phyloP scores from a whole-genome alignment of 2,797 vertebrate genomes.

The Acestrorhynchus altus region DNA sequence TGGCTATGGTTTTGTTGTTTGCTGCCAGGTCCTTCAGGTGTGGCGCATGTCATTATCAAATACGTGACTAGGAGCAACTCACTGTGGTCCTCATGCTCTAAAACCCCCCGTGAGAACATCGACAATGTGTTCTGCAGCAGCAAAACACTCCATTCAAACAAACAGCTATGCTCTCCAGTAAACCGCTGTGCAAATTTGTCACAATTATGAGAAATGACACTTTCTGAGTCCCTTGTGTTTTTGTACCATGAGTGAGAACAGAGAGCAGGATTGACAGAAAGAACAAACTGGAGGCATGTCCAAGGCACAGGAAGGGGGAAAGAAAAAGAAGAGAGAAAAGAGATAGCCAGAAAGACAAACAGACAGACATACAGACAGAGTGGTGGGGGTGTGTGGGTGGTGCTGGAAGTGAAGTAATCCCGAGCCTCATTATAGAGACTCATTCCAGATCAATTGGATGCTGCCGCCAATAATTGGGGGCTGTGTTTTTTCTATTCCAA shows the following conservation, averaged over 20 bases:
- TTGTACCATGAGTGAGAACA: constrained; percentile 4
- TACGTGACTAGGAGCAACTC: neutral
- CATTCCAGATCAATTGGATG: constrained; percentile 68
- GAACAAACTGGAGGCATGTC: neutral
- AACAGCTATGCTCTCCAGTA: constrained; percentile 28
- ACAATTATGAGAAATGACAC: constrained; percentile 42
- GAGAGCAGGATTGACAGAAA: neutral
- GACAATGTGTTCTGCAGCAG: constrained; percentile 26
- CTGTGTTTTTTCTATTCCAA: constrained; percentile 37
- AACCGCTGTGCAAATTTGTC: constrained; percentile 17
- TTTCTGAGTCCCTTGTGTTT: constrained; percentile 40
- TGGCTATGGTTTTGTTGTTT: neutral
- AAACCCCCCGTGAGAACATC: constrained; percentile 11
- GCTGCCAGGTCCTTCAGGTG: neutral
- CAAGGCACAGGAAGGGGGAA: neutral
- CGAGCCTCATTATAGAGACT: constrained; percentile 68
- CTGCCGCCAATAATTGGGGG: constrained; percentile 61
- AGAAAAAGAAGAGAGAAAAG: constrained; percentile 3
- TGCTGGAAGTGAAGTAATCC: constrained; percentile 71
- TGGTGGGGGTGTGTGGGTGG: constrained; percentile 59
- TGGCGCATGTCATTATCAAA: neutral
- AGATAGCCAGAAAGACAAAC: constrained; percentile 4
- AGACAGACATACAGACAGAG: constrained; percentile 6
- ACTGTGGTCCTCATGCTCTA: neutral
- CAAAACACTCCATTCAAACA: constrained; percentile 33